Conservation (phyloP, 2,113 vertebrate species). For the Tyrannus savana region DNA sequence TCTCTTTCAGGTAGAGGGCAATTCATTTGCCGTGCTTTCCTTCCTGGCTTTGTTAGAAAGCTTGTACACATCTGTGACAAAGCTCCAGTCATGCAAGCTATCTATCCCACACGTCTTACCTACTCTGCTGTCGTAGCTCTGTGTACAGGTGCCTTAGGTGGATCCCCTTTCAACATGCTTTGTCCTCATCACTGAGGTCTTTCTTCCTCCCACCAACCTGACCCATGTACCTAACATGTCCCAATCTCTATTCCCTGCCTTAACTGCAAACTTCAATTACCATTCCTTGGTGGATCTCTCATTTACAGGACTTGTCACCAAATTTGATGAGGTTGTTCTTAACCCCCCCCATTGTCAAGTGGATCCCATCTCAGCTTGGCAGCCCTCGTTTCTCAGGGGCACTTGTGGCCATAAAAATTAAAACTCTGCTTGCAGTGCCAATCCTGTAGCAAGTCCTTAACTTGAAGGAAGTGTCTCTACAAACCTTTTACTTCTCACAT, state of each 20-base stretch:
- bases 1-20: neutral
- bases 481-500: neutral
- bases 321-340: neutral
- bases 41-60: neutral
- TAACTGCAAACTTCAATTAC: neutral
- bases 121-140: neutral
- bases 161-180: neutral
- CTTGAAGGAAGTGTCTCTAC: neutral
- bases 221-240: neutral
- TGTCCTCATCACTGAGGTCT: neutral
- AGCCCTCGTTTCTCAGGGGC: neutral
- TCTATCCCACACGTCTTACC: neutral
- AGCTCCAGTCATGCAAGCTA: accelerated
- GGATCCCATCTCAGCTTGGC: neutral
- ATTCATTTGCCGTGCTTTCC: neutral
- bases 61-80: neutral
- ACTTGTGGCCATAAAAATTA: neutral
- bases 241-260: neutral
- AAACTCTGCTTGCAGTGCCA: neutral
- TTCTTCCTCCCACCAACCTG: neutral
- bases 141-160: neutral
- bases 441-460: neutral
- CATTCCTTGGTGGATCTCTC: neutral
- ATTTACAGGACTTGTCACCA: neutral
- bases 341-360: accelerated